Evolutionary conservation across 2,888 invertebrate genomes (phyloP).

Genomic region (Drosophila vallismaia): DNA sequence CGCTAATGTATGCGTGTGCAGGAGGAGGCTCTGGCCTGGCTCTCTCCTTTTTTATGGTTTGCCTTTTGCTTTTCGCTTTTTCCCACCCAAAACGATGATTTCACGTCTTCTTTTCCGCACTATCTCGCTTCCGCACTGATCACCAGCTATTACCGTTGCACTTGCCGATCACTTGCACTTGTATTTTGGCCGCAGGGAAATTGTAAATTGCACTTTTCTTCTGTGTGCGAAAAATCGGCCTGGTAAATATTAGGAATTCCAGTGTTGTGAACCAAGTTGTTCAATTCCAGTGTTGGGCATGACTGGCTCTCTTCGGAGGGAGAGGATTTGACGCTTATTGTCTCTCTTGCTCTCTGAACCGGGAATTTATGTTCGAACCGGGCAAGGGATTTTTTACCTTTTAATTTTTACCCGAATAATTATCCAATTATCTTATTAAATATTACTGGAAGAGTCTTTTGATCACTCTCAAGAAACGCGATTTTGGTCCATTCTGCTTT

Average conservation of each 20-base stretch:
- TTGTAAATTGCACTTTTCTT: conserved; percentile 62
- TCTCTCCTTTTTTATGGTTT: conserved; percentile 7
- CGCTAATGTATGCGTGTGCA: conserved; percentile 27
- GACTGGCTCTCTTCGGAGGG: neutral
- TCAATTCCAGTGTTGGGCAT: neutral
- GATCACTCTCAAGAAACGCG: too few relatives aligned
- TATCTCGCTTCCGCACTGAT: conserved; percentile 16
- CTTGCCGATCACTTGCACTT: conserved; percentile 49
- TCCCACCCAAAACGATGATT: neutral
- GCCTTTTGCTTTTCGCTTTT: conserved; percentile 12
- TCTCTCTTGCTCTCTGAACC: conserved; percentile 53
- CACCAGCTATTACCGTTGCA: conserved; percentile 33
- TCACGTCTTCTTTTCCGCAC: conserved; percentile 7
- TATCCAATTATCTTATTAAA: too few relatives aligned
- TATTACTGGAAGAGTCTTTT: too few relatives aligned
- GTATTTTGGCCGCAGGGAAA: conserved; percentile 37
- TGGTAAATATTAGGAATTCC: neutral
- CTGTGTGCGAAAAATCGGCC: conserved; percentile 70
- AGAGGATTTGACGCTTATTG: neutral
- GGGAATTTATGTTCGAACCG: too few relatives aligned
- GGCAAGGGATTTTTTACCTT: too few relatives aligned
- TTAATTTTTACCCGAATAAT: too few relatives aligned
- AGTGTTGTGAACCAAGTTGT: neutral
- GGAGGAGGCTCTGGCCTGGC: conserved; percentile 19
- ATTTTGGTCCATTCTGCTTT: too few relatives aligned